Evolutionary conservation across 2,113 vertebrate species (phyloP).

Genomic region (Silurus meridionalis): DNA sequence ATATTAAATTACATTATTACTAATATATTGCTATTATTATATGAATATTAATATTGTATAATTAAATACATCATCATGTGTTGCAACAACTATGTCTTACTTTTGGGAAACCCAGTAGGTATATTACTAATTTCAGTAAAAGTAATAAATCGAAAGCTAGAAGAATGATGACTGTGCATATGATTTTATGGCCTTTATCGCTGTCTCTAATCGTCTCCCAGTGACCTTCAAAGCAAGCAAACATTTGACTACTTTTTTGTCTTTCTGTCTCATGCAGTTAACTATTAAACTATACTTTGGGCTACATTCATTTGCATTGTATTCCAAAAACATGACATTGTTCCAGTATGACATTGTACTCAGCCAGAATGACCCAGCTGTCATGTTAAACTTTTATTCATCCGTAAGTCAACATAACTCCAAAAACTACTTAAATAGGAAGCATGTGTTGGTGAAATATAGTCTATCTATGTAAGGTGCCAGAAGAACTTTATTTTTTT

Average conservation of each 20-base stretch:
- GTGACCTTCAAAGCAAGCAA: background rate
- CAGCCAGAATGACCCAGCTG: background rate
- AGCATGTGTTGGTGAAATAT: background rate
- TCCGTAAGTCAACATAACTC: background rate
- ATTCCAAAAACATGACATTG: background rate
- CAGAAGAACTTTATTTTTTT: background rate
- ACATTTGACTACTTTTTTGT: background rate
- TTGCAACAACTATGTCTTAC: no score
- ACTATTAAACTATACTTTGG: background rate
- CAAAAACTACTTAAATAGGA: background rate
- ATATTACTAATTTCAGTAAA: no score
- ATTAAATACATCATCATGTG: no score
- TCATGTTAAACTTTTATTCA: background rate
- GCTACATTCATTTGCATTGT: background rate
- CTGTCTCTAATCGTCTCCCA: background rate
- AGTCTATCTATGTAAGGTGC: background rate
- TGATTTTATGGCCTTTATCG: background rate
- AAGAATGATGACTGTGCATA: background rate
- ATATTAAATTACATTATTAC: no score
- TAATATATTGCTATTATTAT: no score
- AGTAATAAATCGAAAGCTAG: background rate
- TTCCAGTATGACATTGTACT: background rate
- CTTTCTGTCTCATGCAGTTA: background rate
- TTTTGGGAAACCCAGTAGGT: no score
- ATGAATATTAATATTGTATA: no score